phyloP scores from a whole-genome alignment of 2,113 vertebrate genomes.

The Charina bottae region DNA sequence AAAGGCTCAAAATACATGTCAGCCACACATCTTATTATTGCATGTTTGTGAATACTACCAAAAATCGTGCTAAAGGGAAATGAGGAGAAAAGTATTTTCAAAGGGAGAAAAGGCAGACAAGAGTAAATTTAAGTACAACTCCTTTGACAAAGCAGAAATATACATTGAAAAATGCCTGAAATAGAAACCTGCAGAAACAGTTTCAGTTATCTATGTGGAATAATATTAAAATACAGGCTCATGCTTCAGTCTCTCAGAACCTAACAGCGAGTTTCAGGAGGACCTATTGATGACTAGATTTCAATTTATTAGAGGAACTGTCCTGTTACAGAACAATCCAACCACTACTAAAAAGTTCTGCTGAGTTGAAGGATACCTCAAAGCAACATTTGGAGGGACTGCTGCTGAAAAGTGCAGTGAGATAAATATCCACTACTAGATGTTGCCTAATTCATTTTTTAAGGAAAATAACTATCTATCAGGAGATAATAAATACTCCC shows the following conservation, averaged over 20 bases:
- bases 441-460: constrained; percentile 15
- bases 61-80: constrained; percentile 37
- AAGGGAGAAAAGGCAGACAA: constrained; percentile 30
- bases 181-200: neutral
- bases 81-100: neutral
- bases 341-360: neutral
- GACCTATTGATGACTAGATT: neutral
- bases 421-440: neutral
- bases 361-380: neutral
- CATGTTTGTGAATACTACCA: constrained; percentile 59
- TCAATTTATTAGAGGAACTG: constrained; percentile 1
- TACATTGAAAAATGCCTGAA: constrained; percentile 35
- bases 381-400: neutral
- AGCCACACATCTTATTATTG: constrained; percentile 50
- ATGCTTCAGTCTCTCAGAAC: neutral
- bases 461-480: neutral
- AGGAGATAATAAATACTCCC: neutral
- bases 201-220: constrained; percentile 27
- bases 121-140: constrained; percentile 10
- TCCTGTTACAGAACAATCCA: neutral
- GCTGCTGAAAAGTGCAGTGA: neutral
- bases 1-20: constrained; percentile 66
- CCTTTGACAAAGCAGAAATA: constrained; percentile 40
- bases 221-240: constrained; percentile 19
- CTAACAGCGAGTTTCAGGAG: constrained; percentile 12